phyloP scores from a whole-genome alignment of 2,888 invertebrate species.

The Cryptosula pallasiana region DNA sequence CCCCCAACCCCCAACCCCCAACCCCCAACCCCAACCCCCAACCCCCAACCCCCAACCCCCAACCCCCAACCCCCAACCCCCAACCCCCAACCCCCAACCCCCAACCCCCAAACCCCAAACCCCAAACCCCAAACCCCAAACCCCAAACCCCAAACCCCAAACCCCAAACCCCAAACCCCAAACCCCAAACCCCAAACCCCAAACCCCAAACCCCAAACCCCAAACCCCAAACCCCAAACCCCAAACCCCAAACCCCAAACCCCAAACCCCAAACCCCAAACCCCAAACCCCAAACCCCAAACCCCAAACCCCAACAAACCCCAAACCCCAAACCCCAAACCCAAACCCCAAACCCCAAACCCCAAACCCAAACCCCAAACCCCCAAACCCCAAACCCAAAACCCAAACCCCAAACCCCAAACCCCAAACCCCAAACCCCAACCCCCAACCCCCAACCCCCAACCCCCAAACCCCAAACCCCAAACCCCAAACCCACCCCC shows the following conservation, averaged over 20 bases:
- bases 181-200: background rate
- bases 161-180: background rate
- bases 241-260: background rate
- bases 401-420: background rate
- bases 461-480: background rate
- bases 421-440: background rate
- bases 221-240: background rate
- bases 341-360: background rate
- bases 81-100: no score
- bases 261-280: conserved; percentile 2
- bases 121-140: conserved; percentile 2
- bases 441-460: background rate
- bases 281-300: background rate
- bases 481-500: background rate
- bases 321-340: conserved; percentile 2
- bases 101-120: background rate
- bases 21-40: no score
- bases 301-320: background rate
- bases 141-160: background rate
- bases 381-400: background rate
- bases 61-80: no score
- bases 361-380: background rate
- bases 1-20: no score
- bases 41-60: no score
- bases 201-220: background rate